Conservation (phyloP, 2,113 vertebrate species). For the Corythoichthys intestinalis region DNA sequence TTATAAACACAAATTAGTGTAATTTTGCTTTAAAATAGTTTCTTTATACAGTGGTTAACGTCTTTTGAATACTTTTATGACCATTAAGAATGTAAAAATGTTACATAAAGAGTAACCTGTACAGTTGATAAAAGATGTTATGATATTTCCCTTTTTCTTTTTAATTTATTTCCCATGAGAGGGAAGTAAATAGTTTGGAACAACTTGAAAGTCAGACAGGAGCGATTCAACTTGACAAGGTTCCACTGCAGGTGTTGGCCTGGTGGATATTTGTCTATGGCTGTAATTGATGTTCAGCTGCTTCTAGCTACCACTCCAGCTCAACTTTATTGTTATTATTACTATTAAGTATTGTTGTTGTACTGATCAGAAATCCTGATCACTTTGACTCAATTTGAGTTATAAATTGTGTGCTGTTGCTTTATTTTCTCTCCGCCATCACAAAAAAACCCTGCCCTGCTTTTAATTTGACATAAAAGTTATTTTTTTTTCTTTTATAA, state of each 20-base stretch:
- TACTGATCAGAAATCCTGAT: constrained; percentile 47
- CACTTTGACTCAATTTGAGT: constrained; percentile 46
- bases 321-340: constrained; percentile 36
- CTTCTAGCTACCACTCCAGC: constrained; percentile 26
- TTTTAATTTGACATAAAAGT: constrained; percentile 18
- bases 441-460: constrained; percentile 12
- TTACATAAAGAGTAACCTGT: neutral
- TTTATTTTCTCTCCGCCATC: constrained; percentile 9
- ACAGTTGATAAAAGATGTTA: neutral
- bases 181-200: neutral
- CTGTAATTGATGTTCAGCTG: constrained; percentile 35
- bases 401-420: constrained; percentile 56
- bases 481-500: constrained; percentile 24
- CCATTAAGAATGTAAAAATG: neutral
- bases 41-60: neutral
- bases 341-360: constrained; percentile 31
- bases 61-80: neutral
- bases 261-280: constrained; percentile 30
- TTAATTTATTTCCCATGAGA: neutral
- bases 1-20: neutral
- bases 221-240: neutral
- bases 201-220: neutral
- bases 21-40: neutral
- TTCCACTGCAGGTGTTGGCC: constrained; percentile 6
- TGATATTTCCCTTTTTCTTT: neutral